phyloP scores from a whole-genome alignment of 2,113 vertebrate species.

The Neolamprologus toae region DNA sequence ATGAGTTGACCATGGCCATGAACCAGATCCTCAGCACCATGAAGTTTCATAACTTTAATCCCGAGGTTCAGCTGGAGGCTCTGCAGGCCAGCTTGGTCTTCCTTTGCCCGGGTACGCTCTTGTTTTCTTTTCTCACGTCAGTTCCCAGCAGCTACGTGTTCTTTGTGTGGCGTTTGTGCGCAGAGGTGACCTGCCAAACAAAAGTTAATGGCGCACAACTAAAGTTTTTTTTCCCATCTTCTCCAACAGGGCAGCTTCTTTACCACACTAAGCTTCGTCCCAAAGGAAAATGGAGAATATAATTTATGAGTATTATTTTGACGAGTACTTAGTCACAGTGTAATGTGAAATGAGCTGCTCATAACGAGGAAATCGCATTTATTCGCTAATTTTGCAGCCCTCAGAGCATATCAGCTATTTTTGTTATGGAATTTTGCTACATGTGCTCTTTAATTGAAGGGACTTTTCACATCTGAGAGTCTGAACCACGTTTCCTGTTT shows the following conservation, averaged over 20 bases:
- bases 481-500: background rate
- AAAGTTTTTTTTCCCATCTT: background rate
- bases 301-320: background rate
- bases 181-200: background rate
- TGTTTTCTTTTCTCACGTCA: background rate
- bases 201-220: background rate
- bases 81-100: slow-evolving; percentile 81
- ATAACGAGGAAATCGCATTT: background rate
- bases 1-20: slow-evolving; percentile 77
- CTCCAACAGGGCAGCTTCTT: background rate
- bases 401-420: background rate
- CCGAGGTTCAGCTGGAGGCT: slow-evolving; percentile 83
- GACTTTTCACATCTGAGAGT: background rate
- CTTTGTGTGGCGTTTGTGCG: background rate
- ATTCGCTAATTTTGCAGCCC: background rate
- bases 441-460: background rate
- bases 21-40: slow-evolving; percentile 79
- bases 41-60: slow-evolving; percentile 76
- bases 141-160: background rate
- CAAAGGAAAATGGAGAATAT: background rate
- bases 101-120: slow-evolving; percentile 72
- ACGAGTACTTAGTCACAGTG: background rate
- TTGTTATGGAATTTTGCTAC: background rate
- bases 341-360: background rate
- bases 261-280: background rate